Percentiles rank a stretch among this genome's conserved stretches.
phyloP scores from a whole-genome alignment of 2,113 vertebrate species.

The Tichodroma muraria region DNA sequence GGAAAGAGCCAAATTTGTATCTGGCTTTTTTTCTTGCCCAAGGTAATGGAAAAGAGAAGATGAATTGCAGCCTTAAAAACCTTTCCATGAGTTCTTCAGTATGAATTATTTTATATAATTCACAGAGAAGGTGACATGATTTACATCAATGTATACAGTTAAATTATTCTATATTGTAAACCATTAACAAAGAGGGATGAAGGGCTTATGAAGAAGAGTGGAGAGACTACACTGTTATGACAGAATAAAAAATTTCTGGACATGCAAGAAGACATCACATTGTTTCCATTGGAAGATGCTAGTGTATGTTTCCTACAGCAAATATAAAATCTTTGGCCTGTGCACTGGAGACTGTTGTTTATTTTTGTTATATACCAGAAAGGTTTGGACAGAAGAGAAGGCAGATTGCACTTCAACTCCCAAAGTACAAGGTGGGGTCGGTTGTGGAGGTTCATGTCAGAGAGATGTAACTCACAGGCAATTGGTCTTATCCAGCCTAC shows the following conservation, averaged over 20 bases:
- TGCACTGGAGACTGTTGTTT: neutral
- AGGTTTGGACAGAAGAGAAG: neutral
- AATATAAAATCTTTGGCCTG: slow-evolving; percentile 26
- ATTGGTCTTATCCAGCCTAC: neutral
- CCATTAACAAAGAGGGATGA: slow-evolving; percentile 54
- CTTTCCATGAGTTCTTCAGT: neutral
- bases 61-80: slow-evolving; percentile 41
- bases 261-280: slow-evolving; percentile 30
- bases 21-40: slow-evolving; percentile 45
- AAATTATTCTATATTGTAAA: slow-evolving; percentile 50
- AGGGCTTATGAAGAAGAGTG: slow-evolving; percentile 41
- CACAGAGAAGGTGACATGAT: slow-evolving; percentile 51
- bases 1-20: neutral
- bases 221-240: slow-evolving; percentile 49
- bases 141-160: slow-evolving; percentile 50
- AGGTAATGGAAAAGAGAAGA: slow-evolving; percentile 57
- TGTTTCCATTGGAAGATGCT: slow-evolving; percentile 44
- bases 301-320: slow-evolving; percentile 19
- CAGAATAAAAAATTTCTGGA: slow-evolving; percentile 28
- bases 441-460: neutral
- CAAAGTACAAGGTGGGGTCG: rapidly evolving
- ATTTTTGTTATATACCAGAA: neutral
- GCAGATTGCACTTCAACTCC: neutral
- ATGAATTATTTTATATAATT: slow-evolving; percentile 50
- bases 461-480: neutral